Percentiles rank a stretch among this genome's conserved stretches.
phyloP scores from a whole-genome alignment of 2,888 invertebrate genomes.

The Spodoptera littoralis region DNA sequence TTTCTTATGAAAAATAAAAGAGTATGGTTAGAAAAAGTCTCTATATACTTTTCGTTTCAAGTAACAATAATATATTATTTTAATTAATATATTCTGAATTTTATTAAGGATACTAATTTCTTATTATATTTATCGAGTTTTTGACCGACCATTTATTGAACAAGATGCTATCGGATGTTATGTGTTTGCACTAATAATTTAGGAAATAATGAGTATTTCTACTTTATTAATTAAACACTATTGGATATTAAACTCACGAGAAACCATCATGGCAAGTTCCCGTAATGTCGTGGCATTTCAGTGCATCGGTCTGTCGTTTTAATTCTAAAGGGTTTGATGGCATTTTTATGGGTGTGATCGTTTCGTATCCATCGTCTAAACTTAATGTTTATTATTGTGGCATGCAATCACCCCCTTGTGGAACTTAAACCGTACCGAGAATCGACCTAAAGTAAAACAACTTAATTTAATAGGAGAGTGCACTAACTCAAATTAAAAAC shows the following conservation, averaged over 20 bases:
- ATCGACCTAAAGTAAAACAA: constrained; percentile 4
- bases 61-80: too few species aligned
- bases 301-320: constrained; percentile 52
- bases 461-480: constrained; percentile 10
- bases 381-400: constrained; percentile 62
- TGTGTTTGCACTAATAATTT: too few species aligned
- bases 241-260: too few species aligned
- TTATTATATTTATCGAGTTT: too few species aligned
- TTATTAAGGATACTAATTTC: too few species aligned
- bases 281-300: constrained; percentile 17
- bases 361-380: constrained; percentile 58
- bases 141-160: too few species aligned
- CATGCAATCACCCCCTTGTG: constrained; percentile 58
- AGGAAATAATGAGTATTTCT: too few species aligned
- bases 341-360: constrained; percentile 66
- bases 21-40: constrained; percentile 22
- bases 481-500: constrained; percentile 26
- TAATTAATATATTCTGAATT: too few species aligned
- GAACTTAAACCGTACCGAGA: constrained; percentile 29
- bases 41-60: background rate
- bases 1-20: constrained; percentile 22
- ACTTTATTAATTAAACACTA: too few species aligned
- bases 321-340: constrained; percentile 61
- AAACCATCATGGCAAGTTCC: too few species aligned
- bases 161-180: too few species aligned